Percentiles rank a stretch among this genome's conserved stretches.
Conservation (phyloP, 1,140 invertebrate genomes). For the Neodiprion pinetum region DNA sequence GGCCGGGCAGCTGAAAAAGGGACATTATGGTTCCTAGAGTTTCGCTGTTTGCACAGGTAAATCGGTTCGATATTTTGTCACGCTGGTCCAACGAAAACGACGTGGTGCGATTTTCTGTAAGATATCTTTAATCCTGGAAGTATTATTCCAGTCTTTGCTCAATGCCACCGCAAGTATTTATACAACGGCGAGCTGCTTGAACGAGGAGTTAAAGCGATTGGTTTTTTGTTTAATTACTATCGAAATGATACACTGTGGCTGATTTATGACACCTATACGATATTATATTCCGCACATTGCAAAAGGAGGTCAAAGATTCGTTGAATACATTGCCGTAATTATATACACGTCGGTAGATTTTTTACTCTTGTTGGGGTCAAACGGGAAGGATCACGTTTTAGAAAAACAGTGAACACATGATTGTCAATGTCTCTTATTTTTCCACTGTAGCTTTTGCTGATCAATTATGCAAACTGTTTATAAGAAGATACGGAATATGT, state of each 20-base stretch:
- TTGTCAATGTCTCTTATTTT: neutral
- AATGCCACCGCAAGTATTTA: too few species aligned
- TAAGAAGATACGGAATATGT: too few species aligned
- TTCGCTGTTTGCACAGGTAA: constrained; percentile 16
- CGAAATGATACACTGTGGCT: too few species aligned
- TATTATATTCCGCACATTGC: too few species aligned
- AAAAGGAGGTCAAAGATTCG: neutral
- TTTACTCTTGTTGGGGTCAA: neutral
- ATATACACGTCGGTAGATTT: neutral
- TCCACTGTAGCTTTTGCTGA: neutral
- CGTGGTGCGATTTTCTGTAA: too few species aligned
- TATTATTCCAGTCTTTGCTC: too few species aligned
- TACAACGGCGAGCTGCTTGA: too few species aligned
- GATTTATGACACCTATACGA: too few species aligned
- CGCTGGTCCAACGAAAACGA: neutral
- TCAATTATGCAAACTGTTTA: neutral
- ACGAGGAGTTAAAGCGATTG: too few species aligned
- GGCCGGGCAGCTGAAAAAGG: constrained; percentile 39
- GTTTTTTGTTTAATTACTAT: too few species aligned
- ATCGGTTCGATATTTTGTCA: constrained; percentile 7
- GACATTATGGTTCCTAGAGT: neutral
- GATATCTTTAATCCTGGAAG: too few species aligned
- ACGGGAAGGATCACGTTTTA: neutral
- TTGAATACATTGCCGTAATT: neutral
- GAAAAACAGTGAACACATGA: neutral